Evolutionary conservation across 2,113 vertebrate species (phyloP).

Genomic region (Tetrax tetrax): DNA sequence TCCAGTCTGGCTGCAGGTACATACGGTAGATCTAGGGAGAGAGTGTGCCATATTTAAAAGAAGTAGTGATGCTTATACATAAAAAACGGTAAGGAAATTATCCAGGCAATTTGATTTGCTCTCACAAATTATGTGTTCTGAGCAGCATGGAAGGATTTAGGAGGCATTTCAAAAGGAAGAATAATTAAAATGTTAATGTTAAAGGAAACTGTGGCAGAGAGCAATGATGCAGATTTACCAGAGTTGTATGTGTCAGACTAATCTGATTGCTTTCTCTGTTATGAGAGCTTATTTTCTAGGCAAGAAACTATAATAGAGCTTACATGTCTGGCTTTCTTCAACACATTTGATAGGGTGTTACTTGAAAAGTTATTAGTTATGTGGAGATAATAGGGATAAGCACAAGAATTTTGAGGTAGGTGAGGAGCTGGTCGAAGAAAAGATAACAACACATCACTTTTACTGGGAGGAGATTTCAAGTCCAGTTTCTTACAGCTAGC

Average conservation of each 20-base stretch:
- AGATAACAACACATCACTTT: background rate
- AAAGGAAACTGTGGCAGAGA: background rate
- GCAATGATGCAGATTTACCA: background rate
- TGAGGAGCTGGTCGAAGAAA: background rate
- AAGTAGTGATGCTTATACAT: background rate
- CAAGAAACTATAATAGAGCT: background rate
- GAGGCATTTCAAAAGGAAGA: background rate
- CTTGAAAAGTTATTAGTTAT: background rate
- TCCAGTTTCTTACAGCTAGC: background rate
- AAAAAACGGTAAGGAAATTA: background rate
- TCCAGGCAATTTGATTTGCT: background rate
- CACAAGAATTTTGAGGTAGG: background rate
- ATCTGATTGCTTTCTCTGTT: background rate
- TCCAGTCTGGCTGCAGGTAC: background rate
- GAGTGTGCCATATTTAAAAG: background rate
- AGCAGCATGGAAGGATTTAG: background rate
- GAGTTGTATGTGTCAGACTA: background rate
- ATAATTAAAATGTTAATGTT: background rate
- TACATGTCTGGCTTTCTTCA: background rate
- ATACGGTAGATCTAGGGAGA: background rate
- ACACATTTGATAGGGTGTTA: background rate
- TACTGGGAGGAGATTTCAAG: background rate
- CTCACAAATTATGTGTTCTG: background rate
- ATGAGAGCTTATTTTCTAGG: background rate
- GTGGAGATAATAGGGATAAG: background rate